These are phyloP conservation scores for Masticophis lateralis DNA, from an alignment of 2,797 vertebrate species.

Conservation along the genomic window DNA sequence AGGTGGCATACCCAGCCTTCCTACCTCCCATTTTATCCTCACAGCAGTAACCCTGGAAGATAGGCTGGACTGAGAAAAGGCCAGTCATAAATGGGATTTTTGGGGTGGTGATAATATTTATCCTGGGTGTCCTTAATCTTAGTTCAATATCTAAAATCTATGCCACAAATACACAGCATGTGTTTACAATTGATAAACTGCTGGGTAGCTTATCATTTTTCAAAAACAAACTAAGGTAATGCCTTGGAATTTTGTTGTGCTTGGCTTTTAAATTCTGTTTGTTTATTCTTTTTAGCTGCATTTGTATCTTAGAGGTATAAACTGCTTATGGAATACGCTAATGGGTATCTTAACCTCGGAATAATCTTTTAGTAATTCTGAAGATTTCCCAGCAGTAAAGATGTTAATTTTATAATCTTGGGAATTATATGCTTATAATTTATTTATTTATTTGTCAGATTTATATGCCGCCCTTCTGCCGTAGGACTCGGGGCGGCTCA, in stretches of 20 bases:
- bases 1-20: neutral
- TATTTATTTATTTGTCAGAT: no score
- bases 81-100: neutral
- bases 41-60: neutral
- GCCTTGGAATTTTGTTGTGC: neutral
- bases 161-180: neutral
- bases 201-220: neutral
- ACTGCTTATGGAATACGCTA: neutral
- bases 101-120: neutral
- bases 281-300: neutral
- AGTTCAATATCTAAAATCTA: neutral
- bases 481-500: no score
- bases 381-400: neutral
- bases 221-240: neutral
- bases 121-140: neutral
- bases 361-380: neutral
- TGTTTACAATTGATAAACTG: neutral
- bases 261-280: neutral
- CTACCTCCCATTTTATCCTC: neutral
- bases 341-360: neutral
- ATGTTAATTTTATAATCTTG: neutral
- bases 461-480: no score
- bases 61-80: neutral
- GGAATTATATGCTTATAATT: no score
- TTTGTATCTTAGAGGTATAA: neutral